These are phyloP conservation scores for Conus betulinus DNA, from an alignment of 1,140 invertebrate genomes.

Conservation along the genomic window DNA sequence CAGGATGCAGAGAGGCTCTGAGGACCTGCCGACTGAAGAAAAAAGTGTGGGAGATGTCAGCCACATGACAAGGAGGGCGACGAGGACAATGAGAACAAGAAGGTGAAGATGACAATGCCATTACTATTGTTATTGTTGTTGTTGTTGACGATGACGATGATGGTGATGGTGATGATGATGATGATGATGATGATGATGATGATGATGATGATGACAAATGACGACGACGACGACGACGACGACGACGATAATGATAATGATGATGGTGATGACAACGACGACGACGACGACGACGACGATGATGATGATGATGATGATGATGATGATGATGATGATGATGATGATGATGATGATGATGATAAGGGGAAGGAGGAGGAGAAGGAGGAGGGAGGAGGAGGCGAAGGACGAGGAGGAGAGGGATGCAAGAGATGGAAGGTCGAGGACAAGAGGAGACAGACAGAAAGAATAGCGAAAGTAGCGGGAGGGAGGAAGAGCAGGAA, in stretches of 20 bases:
- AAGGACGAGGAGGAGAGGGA: too few relatives aligned
- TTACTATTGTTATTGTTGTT: not conserved
- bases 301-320: not conserved
- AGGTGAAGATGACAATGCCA: conserved; percentile 83
- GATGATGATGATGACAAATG: too few relatives aligned
- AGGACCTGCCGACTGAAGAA: too few relatives aligned
- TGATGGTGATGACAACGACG: not conserved
- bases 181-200: too few relatives aligned
- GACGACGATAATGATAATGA: not conserved
- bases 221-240: too few relatives aligned
- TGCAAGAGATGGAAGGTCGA: not conserved
- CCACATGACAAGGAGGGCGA: conserved; percentile 2
- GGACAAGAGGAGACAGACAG: conserved; percentile 12
- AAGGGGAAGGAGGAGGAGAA: conserved; percentile 16
- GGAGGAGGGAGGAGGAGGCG: not conserved
- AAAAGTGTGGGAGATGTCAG: too few relatives aligned
- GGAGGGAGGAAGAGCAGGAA: too few relatives aligned
- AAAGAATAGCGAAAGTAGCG: too few relatives aligned
- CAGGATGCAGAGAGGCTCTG: too few relatives aligned
- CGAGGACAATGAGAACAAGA: conserved; percentile 75
- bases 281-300: not conserved
- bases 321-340: not conserved
- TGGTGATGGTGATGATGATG: not conserved
- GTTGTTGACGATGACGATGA: not conserved
- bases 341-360: not conserved